phyloP scores from a whole-genome alignment of 1,140 invertebrate species.

The Eriosoma lanigerum region DNA sequence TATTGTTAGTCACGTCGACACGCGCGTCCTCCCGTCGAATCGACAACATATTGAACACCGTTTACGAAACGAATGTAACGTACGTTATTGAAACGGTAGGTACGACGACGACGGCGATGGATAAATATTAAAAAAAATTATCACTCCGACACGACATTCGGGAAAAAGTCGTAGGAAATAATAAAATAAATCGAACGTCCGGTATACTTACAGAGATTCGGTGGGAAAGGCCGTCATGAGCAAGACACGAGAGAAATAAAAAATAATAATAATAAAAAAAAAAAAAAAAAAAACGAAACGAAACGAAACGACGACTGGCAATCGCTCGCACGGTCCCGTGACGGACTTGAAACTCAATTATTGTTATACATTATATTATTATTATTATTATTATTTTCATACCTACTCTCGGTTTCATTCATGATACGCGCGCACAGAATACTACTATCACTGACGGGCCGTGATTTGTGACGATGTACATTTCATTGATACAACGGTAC shows the following conservation, averaged over 20 bases:
- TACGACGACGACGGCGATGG: neutral
- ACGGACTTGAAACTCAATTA: neutral
- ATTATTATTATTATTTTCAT: too few species aligned
- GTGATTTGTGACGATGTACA: neutral
- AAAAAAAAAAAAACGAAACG: too few species aligned
- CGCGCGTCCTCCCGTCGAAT: neutral
- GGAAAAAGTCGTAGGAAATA: too few species aligned
- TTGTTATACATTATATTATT: too few species aligned
- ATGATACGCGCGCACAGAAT: neutral
- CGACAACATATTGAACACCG: conserved; percentile 12
- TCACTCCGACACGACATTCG: too few species aligned
- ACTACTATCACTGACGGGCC: neutral
- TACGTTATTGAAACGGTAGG: neutral
- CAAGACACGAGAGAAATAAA: too few species aligned
- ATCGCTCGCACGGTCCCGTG: neutral
- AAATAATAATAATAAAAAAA: too few species aligned
- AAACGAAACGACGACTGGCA: neutral
- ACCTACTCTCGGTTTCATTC: conserved; percentile 1
- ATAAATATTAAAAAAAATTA: neutral
- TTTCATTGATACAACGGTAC: conserved; percentile 14
- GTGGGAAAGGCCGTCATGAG: neutral
- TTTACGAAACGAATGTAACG: neutral
- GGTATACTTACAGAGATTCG: neutral
- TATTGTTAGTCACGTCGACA: neutral
- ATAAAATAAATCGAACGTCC: too few species aligned